Evolutionary conservation across 2,888 invertebrate species (phyloP), one percentile per base, ranked within the genome.

Genomic region (Cloeon dipterum): DNA sequence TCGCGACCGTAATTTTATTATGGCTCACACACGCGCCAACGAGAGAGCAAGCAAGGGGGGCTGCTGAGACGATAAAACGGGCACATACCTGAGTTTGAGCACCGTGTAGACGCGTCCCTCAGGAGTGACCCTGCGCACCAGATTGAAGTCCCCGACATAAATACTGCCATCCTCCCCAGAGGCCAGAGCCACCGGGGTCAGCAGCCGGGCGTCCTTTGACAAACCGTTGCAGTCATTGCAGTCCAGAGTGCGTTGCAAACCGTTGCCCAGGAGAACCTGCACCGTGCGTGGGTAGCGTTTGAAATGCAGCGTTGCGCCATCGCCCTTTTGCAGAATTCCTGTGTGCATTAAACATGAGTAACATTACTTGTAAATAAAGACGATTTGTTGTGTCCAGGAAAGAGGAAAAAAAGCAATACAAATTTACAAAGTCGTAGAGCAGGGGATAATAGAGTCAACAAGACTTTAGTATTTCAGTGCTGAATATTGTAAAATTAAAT

Each of bases 141-240:
- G 68, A 63, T 94, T 93, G 55, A 91, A 93, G 58, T 96, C 94
- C 10, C 93, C 94, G 10, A 96, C 88, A 55, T 91, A 94, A 34
- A 98, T 67, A 46, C 88, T 88, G 26, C 98, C 98, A 58, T 98
- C 96, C 10, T 91, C 81, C 18, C 89, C 91, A 16, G 88, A 83
- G 2, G 94, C 85, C 39, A 98, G 61, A 3, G 94, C 88, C 8
- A 91, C 85, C 1, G 96, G 96, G 1, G 89, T 88, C 44, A 93
- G 62, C 1, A 98, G 67, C 38, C 76, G 71, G 36, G 89, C 75
- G 53, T 85, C 79, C 50, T 79, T 79, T 11, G 85, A 85, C 37
- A 78, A 65, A 2, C 82, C 83, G 45, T 82, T 78, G 52, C 85
- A 83, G 45, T 77, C 77, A n/a, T 81, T 76, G 55, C 89, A 89